These are phyloP conservation scores for Sebastes kiyomatsui DNA, from an alignment of 2,797 vertebrate species.

Conservation along the genomic window DNA sequence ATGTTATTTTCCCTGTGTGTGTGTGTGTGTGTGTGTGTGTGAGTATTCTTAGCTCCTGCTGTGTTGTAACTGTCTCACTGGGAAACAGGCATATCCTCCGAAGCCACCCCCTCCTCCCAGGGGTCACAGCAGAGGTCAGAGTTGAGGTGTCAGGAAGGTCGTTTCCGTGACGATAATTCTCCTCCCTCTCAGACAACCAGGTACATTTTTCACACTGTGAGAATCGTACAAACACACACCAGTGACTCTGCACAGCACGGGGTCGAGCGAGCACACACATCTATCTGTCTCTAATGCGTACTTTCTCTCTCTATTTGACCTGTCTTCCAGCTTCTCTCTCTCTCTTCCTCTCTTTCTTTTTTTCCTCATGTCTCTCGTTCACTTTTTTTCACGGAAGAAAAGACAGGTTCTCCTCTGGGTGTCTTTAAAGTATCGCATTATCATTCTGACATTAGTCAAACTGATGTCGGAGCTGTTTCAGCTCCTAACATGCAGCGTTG, in stretches of 20 bases:
- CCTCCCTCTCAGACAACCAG: constrained; percentile 42
- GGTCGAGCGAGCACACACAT: constrained; percentile 24
- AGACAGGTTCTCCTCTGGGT: constrained; percentile 15
- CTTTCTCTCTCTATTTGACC: constrained; percentile 23
- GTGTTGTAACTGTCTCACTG: constrained; percentile 61
- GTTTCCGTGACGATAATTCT: constrained; percentile 70
- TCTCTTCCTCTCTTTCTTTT: not conserved
- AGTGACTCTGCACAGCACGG: constrained; percentile 21
- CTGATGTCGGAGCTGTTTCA: constrained; percentile 1
- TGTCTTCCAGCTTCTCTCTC: not conserved
- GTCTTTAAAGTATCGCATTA: constrained; percentile 27
- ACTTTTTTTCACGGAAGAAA: not conserved
- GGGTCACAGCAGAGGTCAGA: constrained; percentile 58
- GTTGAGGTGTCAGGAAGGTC: constrained; percentile 70
- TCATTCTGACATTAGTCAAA: constrained; percentile 35
- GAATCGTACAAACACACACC: constrained; percentile 49
- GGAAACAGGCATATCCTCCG: constrained; percentile 61
- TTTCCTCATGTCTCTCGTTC: not conserved
- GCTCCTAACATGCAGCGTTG: not conserved
- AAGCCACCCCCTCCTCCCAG: constrained; percentile 16
- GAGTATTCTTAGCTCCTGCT: constrained; percentile 55
- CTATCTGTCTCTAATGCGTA: constrained; percentile 28
- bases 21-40: not conserved
- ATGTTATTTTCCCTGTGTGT: not conserved
- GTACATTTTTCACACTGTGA: constrained; percentile 59